These are phyloP conservation scores for Dendrolimus punctatus DNA, from an alignment of 1,140 invertebrate genomes.

Conservation along the genomic window DNA sequence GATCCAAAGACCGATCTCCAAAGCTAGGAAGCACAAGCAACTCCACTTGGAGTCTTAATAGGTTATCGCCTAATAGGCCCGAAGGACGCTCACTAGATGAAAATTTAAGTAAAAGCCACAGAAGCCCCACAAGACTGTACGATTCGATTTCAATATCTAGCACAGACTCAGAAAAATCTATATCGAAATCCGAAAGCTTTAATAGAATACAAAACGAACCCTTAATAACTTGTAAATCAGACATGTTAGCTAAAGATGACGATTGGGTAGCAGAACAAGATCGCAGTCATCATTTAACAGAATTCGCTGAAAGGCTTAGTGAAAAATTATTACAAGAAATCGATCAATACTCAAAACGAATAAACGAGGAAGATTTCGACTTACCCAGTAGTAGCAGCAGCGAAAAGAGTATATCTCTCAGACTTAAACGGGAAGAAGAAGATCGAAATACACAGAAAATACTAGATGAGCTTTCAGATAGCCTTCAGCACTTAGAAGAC, in stretches of 20 bases:
- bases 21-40: conserved; percentile 69
- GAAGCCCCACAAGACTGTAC: conserved; percentile 66
- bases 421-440: conserved; percentile 58
- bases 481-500: conserved; percentile 72
- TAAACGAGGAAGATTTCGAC: conserved; percentile 70
- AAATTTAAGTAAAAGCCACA: conserved; percentile 56
- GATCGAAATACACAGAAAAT: conserved; percentile 63
- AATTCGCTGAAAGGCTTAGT: conserved; percentile 83
- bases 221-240: conserved; percentile 66
- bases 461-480: conserved; percentile 58
- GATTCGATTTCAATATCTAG: conserved; percentile 69
- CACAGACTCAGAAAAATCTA: conserved; percentile 68
- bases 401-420: conserved; percentile 59
- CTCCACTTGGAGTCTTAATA: conserved; percentile 69
- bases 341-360: conserved; percentile 76
- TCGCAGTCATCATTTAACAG: conserved; percentile 78
- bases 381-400: conserved; percentile 64
- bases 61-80: conserved; percentile 62
- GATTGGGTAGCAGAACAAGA: conserved; percentile 75
- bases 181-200: conserved; percentile 70
- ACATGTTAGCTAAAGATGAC: conserved; percentile 66
- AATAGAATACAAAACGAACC: conserved; percentile 66
- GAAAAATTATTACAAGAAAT: conserved; percentile 84
- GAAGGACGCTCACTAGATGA: conserved; percentile 67
- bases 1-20: conserved; percentile 68